Conservation (phyloP, 2,888 invertebrate species). For the Cyrtodaria siliqua region DNA sequence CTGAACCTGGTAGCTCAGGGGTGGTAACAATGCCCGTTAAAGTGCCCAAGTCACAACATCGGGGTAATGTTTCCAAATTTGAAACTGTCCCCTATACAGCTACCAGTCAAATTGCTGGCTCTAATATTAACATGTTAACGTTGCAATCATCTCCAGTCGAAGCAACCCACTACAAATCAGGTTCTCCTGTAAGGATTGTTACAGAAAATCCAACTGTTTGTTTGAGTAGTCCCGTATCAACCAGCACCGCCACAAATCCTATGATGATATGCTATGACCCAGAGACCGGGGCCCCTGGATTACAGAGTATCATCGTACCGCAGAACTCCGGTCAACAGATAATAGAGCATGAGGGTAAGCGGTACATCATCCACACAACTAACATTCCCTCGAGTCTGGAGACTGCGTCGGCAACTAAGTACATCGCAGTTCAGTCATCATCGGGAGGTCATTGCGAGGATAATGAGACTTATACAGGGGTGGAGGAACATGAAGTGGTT, state of each 20-base stretch:
- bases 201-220: neutral
- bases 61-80: neutral
- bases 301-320: constrained; percentile 2
- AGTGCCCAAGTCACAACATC: neutral
- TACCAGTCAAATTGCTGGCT: neutral
- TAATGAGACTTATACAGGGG: constrained; percentile 14
- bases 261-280: constrained; percentile 6
- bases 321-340: constrained; percentile 26
- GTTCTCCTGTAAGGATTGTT: neutral
- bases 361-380: constrained; percentile 54
- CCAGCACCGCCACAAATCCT: neutral
- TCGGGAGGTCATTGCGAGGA: constrained; percentile 12
- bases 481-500: constrained; percentile 3
- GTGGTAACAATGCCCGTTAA: neutral
- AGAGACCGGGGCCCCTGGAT: neutral
- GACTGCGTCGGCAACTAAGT: constrained; percentile 13
- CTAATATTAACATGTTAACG: neutral
- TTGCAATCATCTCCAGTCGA: neutral
- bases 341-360: constrained; percentile 63
- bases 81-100: neutral
- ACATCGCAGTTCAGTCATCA: constrained; percentile 17
- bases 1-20: constrained; percentile 9
- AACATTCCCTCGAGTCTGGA: constrained; percentile 11
- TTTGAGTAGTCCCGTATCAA: too few relatives aligned
- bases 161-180: neutral